Percentiles rank a stretch among this genome's conserved stretches.
Evolutionary conservation across 2,113 vertebrate genomes (phyloP).

Genomic region (Panthera uncia): DNA sequence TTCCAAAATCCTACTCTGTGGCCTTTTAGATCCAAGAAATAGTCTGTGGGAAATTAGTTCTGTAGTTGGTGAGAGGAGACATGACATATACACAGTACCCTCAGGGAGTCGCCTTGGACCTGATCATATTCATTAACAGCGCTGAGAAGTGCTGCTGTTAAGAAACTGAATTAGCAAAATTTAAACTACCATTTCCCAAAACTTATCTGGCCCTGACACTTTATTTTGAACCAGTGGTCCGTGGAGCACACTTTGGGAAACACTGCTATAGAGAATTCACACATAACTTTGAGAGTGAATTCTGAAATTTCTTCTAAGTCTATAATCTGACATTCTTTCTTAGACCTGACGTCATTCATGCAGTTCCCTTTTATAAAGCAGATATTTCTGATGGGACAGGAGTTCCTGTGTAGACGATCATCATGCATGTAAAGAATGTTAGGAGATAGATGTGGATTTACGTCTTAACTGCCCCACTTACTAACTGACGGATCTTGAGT

Average conservation of each 20-base stretch:
- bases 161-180: background rate
- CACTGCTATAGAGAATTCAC: background rate
- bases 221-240: background rate
- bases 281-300: background rate
- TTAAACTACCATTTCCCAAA: conserved; percentile 14
- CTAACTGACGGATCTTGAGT: background rate
- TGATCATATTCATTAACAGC: background rate
- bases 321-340: background rate
- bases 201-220: background rate
- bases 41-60: background rate
- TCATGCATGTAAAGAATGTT: background rate
- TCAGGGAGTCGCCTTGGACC: background rate
- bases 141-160: background rate
- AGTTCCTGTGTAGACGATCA: background rate
- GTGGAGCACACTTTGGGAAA: background rate
- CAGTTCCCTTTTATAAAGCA: background rate
- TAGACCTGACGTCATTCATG: background rate
- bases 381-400: background rate
- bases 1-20: background rate
- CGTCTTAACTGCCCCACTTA: background rate
- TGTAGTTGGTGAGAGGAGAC: background rate
- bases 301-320: background rate
- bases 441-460: background rate
- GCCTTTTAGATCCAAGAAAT: background rate
- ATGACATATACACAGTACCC: background rate